Percentiles rank a stretch among this genome's conserved stretches.
Evolutionary conservation across 2,113 vertebrate species (phyloP).

Genomic region (Vicugna pacos): DNA sequence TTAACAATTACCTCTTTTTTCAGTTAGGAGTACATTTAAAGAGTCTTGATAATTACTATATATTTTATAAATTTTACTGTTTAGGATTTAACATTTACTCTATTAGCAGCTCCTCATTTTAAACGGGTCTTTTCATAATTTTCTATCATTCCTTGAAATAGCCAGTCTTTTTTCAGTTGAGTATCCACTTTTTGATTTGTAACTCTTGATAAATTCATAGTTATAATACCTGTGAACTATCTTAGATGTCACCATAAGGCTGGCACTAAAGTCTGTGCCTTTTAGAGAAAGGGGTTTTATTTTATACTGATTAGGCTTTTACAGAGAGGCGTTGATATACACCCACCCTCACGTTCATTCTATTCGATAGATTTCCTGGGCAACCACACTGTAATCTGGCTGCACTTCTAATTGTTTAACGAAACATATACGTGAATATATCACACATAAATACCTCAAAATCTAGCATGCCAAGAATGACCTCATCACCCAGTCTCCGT

Average conservation of each 20-base stretch:
- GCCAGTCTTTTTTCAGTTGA: neutral
- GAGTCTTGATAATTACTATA: conserved; percentile 53
- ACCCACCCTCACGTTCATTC: neutral
- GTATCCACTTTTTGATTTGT: neutral
- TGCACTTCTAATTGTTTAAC: neutral
- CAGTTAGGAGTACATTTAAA: conserved; percentile 59
- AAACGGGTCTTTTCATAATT: conserved; percentile 59
- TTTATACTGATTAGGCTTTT: neutral
- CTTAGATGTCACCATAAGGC: neutral
- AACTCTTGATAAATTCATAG: neutral
- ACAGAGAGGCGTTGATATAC: neutral
- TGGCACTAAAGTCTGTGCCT: neutral
- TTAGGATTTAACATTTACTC: conserved; percentile 60
- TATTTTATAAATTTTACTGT: conserved; percentile 52
- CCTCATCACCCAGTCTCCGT: neutral
- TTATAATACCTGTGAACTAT: neutral
- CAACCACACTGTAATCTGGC: neutral
- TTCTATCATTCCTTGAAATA: conserved; percentile 44
- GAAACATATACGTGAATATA: neutral
- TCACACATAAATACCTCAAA: neutral
- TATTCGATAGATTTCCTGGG: neutral
- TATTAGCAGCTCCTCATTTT: conserved; percentile 66
- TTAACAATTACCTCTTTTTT: conserved; percentile 55
- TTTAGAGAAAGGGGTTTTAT: neutral
- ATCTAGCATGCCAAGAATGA: neutral